Base-by-base conservation (phyloP, 2,888 invertebrate genomes). In the Zaprionus bogoriensis region DNA sequence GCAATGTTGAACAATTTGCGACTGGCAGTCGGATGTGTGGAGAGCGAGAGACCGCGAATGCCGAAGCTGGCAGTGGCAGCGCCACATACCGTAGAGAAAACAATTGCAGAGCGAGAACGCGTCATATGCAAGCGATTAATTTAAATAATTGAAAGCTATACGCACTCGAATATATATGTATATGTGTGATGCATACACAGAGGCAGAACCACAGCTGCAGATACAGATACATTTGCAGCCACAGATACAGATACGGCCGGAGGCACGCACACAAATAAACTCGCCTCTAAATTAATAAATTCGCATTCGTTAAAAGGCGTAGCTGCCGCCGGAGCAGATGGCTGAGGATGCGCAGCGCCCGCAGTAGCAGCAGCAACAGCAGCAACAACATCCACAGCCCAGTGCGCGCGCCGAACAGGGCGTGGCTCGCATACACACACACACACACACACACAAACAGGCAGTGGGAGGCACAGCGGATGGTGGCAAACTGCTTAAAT, bases 91-190 rank as follows among this genome's bases (percentile, higher is more conserved):
- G 9, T 4, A 12, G 12, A 28, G 28, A 4, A 9, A 28, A 39
- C 38, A 19, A 38, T 19, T 19, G 19, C 12, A 32, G 32, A 19
- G 9, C 9, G 5, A 5, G 23, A 30, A 17, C 42, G 22, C 54
- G 12, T 48, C 51, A 58, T 41, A 64, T 69, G 48, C 59, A 69
- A 30, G 48, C 68, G 52, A 68, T 68, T 69, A 60, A 63, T 69
- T 68, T 60, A 64, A 64, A 59, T 67, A 68, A 65, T 73, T 71
- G 53, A 64, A 71, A 67, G 42, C 57, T 46, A 67, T 39, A 63
- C 38, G 44, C 59, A 66, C 28, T 12, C 19, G 23, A 42, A 57
- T 17, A 48, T 32, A 14, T 44, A 36, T 36, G 32, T n/a, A n/a
- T n/a, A n/a, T n/a, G n/a, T n/a, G n/a, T n/a, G 39, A 9, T 30